Base-by-base conservation (phyloP, 2,888 invertebrate genomes). In the Tachina lurida region DNA sequence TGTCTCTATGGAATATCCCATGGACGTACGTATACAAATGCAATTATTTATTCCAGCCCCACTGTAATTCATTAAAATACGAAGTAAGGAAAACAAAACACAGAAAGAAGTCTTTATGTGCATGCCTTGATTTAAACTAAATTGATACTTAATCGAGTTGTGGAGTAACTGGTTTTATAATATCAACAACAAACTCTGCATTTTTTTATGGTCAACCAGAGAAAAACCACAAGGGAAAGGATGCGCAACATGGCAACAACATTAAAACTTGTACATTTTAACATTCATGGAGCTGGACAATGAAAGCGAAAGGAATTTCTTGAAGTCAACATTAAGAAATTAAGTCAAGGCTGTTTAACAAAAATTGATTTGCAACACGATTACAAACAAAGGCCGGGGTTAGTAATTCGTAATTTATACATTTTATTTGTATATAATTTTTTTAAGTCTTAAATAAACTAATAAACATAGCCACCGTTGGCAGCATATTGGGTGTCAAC, bases 381-480 rank as follows among this genome's bases (percentile, higher is more conserved):
- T 54, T 74, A 60, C 76, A 70, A 54, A 15, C 39, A 70, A 52
- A 62, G 19, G 52, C n/a, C 13, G 9, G 65, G 68, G 39, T 45
- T 41, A 17, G 41, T 73, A 49, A 65, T 65, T 62, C 56, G 10
- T 31, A 19, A 4, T 31, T 31, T 31, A 31, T 31, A 31, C 31
- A 31, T 31, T 31, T 31, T 56, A n/a, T 65, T 19, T 62, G 4
- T 31, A 3, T 70, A 60, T 75, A 15, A n/a, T 60, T 56, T 70
- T 58, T 19, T 74, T 22, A 31, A 49, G 43, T 15, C 31, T 77
- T 68, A 78, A 73, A 62, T 80, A 78, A 73, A 62, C 83, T 90
- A 91, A 88, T 92, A 92, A 75, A 92, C 88, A 79, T 92, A 92
- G 22, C 92, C 92, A 63, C 92, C 92, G 79, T 92, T 90, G 82